Base-by-base conservation (phyloP, 2,113 vertebrate genomes). In the Spheniscus mendiculus region DNA sequence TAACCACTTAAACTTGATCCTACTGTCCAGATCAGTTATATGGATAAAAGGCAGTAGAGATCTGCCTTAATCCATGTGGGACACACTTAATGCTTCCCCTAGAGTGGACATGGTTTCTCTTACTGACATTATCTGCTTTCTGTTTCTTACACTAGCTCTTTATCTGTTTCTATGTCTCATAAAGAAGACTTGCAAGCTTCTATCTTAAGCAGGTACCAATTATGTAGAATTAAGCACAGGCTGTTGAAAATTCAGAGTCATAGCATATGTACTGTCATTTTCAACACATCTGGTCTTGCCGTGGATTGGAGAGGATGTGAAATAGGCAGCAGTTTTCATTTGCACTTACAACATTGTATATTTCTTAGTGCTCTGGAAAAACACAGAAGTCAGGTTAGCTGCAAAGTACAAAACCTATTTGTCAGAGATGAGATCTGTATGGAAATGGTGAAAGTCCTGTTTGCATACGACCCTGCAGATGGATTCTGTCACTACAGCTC, bases 1-100 rank as follows among this genome's bases (percentile, higher is more conserved):
- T 85, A 98, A 97, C 96, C 96, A 97, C 95, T 98, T 98, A 98
- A 97, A 97, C 76, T 84, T 97, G 94, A 98, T 98, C 96, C 94
- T 92, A 81, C 95, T 98, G 96, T 98, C 97, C 92, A 92, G 92
- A 96, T 95, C 97, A 96, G 96, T 98, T 98, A 98, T 79, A 91
- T 82, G 92, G 97, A 98, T 97, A 96, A 98, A 98, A 98, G 96
- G 87, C 97, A 98, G 96, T 34, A 85, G 76, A 95, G 91, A 96
- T 97, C 95, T 97, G 90, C 77, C 34, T 90, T 96, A 89, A 97
- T 96, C 94, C 96, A 72, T 65, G 83, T 93, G 97, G 96, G 93
- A 97, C 78, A 69, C 27, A 84, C 93, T 96, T 96, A 97, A 96
- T 94, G 32, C 63, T 93, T 96, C 45, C 89, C 66, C 58, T 27